Base-by-base conservation (phyloP, 2,888 invertebrate genomes). In the Venusia cambrica region DNA sequence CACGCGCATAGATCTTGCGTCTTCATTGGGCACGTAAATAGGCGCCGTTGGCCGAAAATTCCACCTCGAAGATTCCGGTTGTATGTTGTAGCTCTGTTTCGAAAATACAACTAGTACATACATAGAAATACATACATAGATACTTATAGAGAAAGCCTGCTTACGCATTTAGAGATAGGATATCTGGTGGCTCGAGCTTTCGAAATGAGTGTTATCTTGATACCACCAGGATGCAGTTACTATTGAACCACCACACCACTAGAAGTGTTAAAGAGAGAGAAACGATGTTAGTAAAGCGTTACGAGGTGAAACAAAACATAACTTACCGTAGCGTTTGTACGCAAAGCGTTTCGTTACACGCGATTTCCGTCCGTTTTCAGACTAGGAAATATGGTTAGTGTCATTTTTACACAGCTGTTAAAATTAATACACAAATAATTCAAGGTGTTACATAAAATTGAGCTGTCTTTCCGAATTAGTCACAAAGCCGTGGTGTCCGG, bases 101-200 rank as follows among this genome's bases (percentile, higher is more conserved):
- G 57, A 51, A 67, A 50, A 59, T 45, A 49, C 57, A 65, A 35
- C 21, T 26, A 25, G 21, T 40, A 64, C 53, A 58, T 65, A 62
- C 51, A 59, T 51, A 57, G 39, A 47, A n/a, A 59, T 49, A 65
- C n/a, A 65, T 55, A 63, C 41, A 57, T 51, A 59, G 31, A 52
- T 50, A 52, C 26, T 52, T 38, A 57, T 46, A 58, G 24, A 62
- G 63, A 45, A 49, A 60, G 62, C 42, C 60, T 58, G 57, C 57
- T 70, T 77, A 78, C 78, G 79, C 83, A 78, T 72, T 48, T 62
- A 85, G 81, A 87, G 85, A 87, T 85, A 85, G 87, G 84, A 81
- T 78, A 50, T 51, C 60, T 56, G 62, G 63, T 52, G 60, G 53
- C 47, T 54, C 60, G 57, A 62, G 62, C 57, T 41, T 58, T 60